Conservation (phyloP, 2,888 invertebrate genomes). For the Phengaris alcon region DNA sequence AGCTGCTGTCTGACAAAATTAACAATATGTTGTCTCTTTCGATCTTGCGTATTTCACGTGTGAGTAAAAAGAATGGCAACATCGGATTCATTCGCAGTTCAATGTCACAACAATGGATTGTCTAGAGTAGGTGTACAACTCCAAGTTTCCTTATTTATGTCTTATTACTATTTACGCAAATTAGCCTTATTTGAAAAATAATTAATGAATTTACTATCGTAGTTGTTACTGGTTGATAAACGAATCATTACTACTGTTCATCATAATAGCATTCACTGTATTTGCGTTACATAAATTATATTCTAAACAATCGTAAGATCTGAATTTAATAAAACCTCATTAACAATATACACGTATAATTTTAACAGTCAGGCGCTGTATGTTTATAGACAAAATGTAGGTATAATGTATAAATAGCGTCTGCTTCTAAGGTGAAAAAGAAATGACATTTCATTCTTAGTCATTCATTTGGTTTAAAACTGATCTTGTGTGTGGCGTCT, state of each 20-base stretch:
- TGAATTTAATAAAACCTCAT: not conserved
- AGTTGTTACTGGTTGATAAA: not conserved
- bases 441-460: conserved; percentile 15
- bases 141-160: conserved; percentile 17
- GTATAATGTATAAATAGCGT: conserved; percentile 24
- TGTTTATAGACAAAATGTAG: conserved; percentile 27
- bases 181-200: not conserved
- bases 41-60: conserved; percentile 41
- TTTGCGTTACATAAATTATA: not conserved
- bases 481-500: not conserved
- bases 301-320: not conserved
- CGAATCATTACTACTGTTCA: not conserved
- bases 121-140: conserved; percentile 33
- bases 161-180: conserved; percentile 10
- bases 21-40: conserved; percentile 45
- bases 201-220: not conserved
- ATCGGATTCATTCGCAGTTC: conserved; percentile 55
- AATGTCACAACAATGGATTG: conserved; percentile 59
- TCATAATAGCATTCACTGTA: not conserved
- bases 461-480: not conserved
- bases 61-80: conserved; percentile 43
- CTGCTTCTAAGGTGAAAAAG: conserved; percentile 22
- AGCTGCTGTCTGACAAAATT: conserved; percentile 30
- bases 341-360: conserved; percentile 4
- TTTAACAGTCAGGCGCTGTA: not conserved